Evolutionary conservation across 2,113 vertebrate genomes (phyloP), one percentile per base, ranked within the genome.

Genomic region (Lates calcarifer): DNA sequence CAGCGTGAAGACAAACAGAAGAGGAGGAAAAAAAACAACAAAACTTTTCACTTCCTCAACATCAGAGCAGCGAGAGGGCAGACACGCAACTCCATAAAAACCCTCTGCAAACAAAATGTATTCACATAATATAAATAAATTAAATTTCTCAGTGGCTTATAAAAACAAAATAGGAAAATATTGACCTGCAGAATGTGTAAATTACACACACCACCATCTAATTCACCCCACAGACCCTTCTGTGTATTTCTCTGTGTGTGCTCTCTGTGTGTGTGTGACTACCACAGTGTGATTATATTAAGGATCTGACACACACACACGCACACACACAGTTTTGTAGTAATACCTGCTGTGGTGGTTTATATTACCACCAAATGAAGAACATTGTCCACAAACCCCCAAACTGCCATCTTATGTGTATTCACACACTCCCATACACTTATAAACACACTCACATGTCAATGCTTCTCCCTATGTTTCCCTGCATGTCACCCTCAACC

Each of bases 121-220:
- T 83, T 84, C 3, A 13, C 72, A 83, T 74, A 35, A 73, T 65
- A 84, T 66, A 65, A 79, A 74, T 82, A 41, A 68, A 14, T 86
- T 20, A 43, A 56, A 66, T 24, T 47, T 82, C 55, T 85, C 47
- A 29, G 72, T 45, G 64, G 67, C 33, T 81, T 77, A 64, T 60
- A 55, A 77, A 85, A 80, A 77, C 28, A 72, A 80, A 84, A 65
- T 9, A 63, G 31, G 12, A 57, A 77, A 81, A 60, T 76, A 87
- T 77, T 84, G 85, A 90, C 69, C 78, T 22, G 80, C 79, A 82
- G 82, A 86, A 82, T 71, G 84, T 90, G 65, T 69, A 83, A 77
- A 74, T 82, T 58, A 63, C 78, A 67, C 65, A 70, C 20, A 20
- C 12, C 4, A 20, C 49, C 37, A 43, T 84, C 37, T 69, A 70